These are phyloP conservation scores for Saccostrea glomerata DNA, from an alignment of 1,140 invertebrate genomes.

Conservation along the genomic window DNA sequence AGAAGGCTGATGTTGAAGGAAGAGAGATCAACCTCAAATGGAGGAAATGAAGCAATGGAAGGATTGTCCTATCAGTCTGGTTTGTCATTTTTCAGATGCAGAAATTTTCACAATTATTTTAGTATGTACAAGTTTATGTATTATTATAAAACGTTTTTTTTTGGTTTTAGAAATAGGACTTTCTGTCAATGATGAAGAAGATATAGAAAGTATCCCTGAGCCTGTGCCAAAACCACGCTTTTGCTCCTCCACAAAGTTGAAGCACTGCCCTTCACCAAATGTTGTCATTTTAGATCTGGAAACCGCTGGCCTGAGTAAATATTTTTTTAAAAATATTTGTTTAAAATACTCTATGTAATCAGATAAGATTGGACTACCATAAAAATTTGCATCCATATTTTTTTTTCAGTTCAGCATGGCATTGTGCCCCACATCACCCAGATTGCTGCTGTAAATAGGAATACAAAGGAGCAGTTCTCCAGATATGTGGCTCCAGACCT, in stretches of 20 bases:
- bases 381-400: slow-evolving; percentile 27
- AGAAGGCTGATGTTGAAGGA: slow-evolving; percentile 47
- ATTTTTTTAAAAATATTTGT: neutral
- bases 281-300: slow-evolving; percentile 36
- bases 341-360: neutral
- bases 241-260: slow-evolving; percentile 20
- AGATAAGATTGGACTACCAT: neutral
- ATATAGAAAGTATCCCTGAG: slow-evolving; percentile 42
- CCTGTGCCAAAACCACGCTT: slow-evolving; percentile 25
- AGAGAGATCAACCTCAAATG: slow-evolving; percentile 44
- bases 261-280: neutral
- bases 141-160: neutral
- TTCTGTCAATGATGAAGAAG: neutral
- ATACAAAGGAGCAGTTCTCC: neutral
- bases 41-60: slow-evolving; percentile 47
- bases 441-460: slow-evolving; percentile 41
- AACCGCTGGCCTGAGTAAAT: slow-evolving; percentile 42
- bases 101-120: neutral
- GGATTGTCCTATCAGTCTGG: slow-evolving; percentile 54
- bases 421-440: slow-evolving; percentile 38
- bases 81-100: neutral
- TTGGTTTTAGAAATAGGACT: slow-evolving; percentile 48
- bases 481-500: slow-evolving; percentile 46
- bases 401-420: slow-evolving; percentile 12
- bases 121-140: neutral